Evolutionary conservation across 2,888 invertebrate species (phyloP).

Genomic region (Onthophagus sagittarius): DNA sequence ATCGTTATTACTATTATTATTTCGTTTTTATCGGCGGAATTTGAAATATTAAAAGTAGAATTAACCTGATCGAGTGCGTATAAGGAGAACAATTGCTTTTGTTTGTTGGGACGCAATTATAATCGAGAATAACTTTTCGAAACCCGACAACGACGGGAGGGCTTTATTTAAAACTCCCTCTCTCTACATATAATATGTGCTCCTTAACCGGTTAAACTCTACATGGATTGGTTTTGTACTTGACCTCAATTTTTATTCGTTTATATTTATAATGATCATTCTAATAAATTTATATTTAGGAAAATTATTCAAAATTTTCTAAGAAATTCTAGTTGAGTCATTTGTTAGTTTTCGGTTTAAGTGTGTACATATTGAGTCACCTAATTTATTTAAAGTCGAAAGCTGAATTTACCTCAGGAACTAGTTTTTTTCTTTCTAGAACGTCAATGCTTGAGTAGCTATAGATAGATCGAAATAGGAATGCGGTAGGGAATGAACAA

Average conservation of each 20-base stretch:
- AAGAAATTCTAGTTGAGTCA: background rate
- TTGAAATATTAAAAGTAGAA: background rate
- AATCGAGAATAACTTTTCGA: background rate
- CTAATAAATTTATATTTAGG: background rate
- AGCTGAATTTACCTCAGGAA: background rate
- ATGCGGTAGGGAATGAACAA: background rate
- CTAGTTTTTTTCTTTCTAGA: background rate
- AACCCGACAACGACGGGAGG: background rate
- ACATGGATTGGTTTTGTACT: background rate
- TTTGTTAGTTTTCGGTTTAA: background rate
- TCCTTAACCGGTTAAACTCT: background rate
- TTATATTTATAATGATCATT: background rate
- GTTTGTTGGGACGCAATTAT: background rate
- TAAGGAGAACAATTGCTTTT: background rate
- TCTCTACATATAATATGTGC: background rate
- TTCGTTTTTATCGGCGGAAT: background rate
- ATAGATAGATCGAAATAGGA: background rate
- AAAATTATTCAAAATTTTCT: background rate
- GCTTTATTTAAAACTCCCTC: background rate
- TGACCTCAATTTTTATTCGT: background rate
- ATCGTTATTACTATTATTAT: background rate
- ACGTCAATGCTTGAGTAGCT: background rate
- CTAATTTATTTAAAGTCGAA: background rate
- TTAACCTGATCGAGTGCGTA: background rate
- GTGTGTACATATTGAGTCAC: background rate